Evolutionary conservation across 2,113 vertebrate genomes (phyloP).

Genomic region (Boleophthalmus pectinirostris): DNA sequence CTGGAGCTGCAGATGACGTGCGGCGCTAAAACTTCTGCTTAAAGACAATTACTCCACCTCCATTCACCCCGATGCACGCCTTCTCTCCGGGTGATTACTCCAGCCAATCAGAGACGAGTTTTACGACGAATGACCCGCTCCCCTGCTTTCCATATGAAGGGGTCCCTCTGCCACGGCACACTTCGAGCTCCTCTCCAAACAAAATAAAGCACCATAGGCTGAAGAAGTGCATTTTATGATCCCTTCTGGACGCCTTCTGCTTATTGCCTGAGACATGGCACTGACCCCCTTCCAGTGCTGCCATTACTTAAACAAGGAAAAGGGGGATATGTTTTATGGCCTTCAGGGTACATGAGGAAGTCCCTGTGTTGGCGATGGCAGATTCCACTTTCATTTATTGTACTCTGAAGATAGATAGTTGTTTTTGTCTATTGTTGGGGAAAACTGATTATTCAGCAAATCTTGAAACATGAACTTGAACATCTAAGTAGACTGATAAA

Average conservation of each 20-base stretch:
- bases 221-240: conserved; percentile 65
- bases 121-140: conserved; percentile 63
- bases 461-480: too few relatives aligned
- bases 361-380: neutral
- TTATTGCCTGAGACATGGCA: conserved; percentile 48
- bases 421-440: neutral
- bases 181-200: conserved; percentile 44
- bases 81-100: conserved; percentile 47
- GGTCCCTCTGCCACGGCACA: conserved; percentile 51
- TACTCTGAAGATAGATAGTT: neutral
- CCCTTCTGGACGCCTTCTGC: conserved; percentile 49
- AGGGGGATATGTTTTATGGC: conserved; percentile 53
- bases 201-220: conserved; percentile 42
- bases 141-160: conserved; percentile 59
- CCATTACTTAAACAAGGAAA: conserved; percentile 66
- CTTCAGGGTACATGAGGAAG: neutral
- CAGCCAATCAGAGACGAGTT: conserved; percentile 50
- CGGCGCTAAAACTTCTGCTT: conserved; percentile 51
- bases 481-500: too few relatives aligned
- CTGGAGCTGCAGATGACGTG: conserved; percentile 22
- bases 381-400: neutral
- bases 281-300: conserved; percentile 37
- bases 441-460: neutral
- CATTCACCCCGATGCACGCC: conserved; percentile 65
- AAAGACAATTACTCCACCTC: conserved; percentile 70